Conservation (phyloP, 1,140 invertebrate genomes). For the Probaryconus sp. region DNA sequence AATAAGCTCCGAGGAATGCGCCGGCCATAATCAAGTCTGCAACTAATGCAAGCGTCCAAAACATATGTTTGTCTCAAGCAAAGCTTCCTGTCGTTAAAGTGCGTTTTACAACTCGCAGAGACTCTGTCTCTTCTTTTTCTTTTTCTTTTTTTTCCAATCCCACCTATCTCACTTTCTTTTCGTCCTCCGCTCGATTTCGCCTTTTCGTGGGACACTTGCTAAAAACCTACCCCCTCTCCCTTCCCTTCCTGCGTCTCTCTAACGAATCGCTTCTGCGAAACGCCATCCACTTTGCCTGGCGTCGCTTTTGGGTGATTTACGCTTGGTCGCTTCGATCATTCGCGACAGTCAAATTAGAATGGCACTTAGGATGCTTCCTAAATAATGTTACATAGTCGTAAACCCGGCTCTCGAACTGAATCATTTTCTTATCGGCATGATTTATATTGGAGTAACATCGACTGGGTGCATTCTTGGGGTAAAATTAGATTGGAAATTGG, state of each 20-base stretch:
- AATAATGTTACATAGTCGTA: constrained; percentile 48
- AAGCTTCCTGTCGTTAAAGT: constrained; percentile 77
- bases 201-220: constrained; percentile 35
- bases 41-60: constrained; percentile 54
- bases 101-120: constrained; percentile 67
- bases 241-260: not conserved
- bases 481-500: too few species aligned
- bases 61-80: constrained; percentile 72
- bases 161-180: constrained; percentile 1
- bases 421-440: constrained; percentile 30
- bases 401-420: constrained; percentile 22
- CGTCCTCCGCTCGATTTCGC: constrained; percentile 2
- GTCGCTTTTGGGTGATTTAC: constrained; percentile 24
- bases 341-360: constrained; percentile 59
- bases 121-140: constrained; percentile 58
- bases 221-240: too few species aligned
- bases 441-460: not conserved
- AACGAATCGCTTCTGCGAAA: constrained; percentile 38
- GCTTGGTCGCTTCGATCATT: constrained; percentile 39
- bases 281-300: constrained; percentile 24
- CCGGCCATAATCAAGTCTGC: constrained; percentile 35
- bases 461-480: constrained; percentile 28
- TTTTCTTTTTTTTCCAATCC: constrained; percentile 5
- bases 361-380: constrained; percentile 41
- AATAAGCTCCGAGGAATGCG: too few species aligned